A percentile compares a stretch with the other conserved stretches of the same genome.
phyloP scores from a whole-genome alignment of 2,113 vertebrate species.

The Enhydra lutris region DNA sequence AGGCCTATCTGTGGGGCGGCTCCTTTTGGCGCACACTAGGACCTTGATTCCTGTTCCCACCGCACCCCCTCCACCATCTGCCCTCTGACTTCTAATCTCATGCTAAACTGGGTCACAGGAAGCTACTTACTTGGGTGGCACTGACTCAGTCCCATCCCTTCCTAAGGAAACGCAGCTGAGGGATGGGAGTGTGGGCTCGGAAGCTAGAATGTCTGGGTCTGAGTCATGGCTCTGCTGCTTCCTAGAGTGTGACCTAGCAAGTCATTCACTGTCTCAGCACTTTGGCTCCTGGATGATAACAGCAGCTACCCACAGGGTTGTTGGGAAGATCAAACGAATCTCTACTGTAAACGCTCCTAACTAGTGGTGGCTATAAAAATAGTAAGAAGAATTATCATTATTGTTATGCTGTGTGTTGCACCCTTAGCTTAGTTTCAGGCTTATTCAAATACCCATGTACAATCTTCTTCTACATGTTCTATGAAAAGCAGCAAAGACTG shows the following conservation, averaged over 20 bases:
- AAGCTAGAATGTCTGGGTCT: background rate
- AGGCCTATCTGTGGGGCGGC: background rate
- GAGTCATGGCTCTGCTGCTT: background rate
- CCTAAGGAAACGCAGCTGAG: background rate
- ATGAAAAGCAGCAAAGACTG: background rate
- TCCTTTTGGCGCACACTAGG: background rate
- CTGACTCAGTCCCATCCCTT: background rate
- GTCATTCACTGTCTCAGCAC: background rate
- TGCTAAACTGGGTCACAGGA: background rate
- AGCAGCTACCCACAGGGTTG: background rate
- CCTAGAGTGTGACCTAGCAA: background rate
- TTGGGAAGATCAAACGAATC: background rate
- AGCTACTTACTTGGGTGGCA: background rate
- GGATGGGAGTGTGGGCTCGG: background rate
- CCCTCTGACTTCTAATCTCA: background rate
- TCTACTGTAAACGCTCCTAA: background rate
- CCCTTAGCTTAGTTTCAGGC: background rate
- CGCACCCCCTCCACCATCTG: background rate
- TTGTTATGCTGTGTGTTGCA: background rate
- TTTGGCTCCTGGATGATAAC: background rate
- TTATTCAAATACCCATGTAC: background rate
- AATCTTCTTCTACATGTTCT: background rate
- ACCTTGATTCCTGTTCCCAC: accelerated
- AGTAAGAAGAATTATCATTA: background rate
- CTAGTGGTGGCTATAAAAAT: background rate